Conservation (phyloP, 2,113 vertebrate genomes). For the Etia nguti region DNA sequence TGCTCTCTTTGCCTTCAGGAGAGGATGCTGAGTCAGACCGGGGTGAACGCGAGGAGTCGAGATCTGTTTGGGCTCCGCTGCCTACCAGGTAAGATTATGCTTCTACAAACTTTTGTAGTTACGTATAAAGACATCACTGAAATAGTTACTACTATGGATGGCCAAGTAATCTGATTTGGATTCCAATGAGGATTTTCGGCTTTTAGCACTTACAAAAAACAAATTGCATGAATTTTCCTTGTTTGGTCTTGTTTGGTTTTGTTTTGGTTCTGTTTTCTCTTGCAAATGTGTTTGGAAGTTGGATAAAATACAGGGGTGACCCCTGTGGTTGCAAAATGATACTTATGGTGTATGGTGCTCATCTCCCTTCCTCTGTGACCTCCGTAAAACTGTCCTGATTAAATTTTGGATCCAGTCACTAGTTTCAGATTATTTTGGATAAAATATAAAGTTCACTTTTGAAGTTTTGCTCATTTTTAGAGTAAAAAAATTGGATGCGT, state of each 20-base stretch:
- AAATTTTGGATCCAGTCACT: not conserved
- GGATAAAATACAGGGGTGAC: not conserved
- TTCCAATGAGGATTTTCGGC: not conserved
- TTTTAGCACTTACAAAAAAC: not conserved
- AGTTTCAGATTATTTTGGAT: not conserved
- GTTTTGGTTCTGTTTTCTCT: not conserved
- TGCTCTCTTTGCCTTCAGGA: constrained; percentile 53
- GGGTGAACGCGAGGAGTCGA: constrained; percentile 51
- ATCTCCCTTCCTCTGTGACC: no score
- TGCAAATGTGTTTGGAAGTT: not conserved
- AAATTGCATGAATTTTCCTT: not conserved
- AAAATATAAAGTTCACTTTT: not conserved
- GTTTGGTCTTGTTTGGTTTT: no score
- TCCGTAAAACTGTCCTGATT: not conserved
- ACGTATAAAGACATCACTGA: not conserved
- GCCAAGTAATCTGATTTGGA: not conserved
- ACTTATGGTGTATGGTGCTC: no score
- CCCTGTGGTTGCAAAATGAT: no score
- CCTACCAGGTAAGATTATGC: constrained; percentile 64
- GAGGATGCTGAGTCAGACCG: constrained; percentile 72
- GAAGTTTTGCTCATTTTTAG: not conserved
- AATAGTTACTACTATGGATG: fast-evolving
- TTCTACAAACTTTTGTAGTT: not conserved
- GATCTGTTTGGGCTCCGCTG: constrained; percentile 73
- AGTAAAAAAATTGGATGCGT: not conserved